A percentile compares a stretch with the other conserved stretches of the same genome.
These are phyloP conservation scores for Lasioglossum zephyrum DNA, from an alignment of 2,888 invertebrate genomes.

Conservation along the genomic window DNA sequence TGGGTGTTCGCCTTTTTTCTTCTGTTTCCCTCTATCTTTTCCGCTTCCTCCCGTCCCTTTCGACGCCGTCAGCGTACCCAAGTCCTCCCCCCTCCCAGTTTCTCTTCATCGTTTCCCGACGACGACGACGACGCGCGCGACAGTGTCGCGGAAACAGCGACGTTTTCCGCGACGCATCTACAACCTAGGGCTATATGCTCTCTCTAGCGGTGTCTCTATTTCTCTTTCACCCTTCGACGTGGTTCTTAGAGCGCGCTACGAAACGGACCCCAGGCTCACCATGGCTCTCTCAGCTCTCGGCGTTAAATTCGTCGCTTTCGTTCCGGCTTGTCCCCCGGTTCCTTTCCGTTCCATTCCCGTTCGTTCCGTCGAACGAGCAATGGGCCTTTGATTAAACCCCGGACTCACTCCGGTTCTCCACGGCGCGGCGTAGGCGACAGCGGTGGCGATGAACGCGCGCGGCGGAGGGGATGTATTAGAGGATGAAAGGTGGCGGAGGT, in stretches of 20 bases:
- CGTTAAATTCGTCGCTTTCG: slow-evolving; percentile 75
- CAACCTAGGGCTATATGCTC: not conserved
- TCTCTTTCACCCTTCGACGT: not conserved
- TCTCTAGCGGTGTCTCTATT: not conserved
- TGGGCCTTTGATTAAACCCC: slow-evolving; percentile 82
- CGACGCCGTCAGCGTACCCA: slow-evolving; percentile 43
- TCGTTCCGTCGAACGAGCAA: slow-evolving; percentile 78
- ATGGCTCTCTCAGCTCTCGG: slow-evolving; percentile 37
- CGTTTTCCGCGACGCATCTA: slow-evolving; percentile 48
- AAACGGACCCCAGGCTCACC: slow-evolving; percentile 9
- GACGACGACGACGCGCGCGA: slow-evolving; percentile 1
- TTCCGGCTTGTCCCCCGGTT: slow-evolving; percentile 63
- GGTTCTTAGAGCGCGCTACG: slow-evolving; percentile 28
- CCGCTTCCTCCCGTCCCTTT: slow-evolving; percentile 41
- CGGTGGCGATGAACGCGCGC: slow-evolving; percentile 38
- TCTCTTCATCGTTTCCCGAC: slow-evolving; percentile 6
- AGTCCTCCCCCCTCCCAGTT: slow-evolving; percentile 3
- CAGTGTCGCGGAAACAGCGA: slow-evolving; percentile 37
- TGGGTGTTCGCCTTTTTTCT: slow-evolving; percentile 63
- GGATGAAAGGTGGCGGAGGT: slow-evolving; percentile 56
- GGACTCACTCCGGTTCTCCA: slow-evolving; percentile 55
- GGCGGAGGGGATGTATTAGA: slow-evolving; percentile 46
- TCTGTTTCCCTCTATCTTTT: slow-evolving; percentile 43
- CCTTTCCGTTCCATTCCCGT: slow-evolving; percentile 24
- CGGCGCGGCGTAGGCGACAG: slow-evolving; percentile 38